phyloP scores from a whole-genome alignment of 2,888 invertebrate species.

The Cordylochernes scorpioides region DNA sequence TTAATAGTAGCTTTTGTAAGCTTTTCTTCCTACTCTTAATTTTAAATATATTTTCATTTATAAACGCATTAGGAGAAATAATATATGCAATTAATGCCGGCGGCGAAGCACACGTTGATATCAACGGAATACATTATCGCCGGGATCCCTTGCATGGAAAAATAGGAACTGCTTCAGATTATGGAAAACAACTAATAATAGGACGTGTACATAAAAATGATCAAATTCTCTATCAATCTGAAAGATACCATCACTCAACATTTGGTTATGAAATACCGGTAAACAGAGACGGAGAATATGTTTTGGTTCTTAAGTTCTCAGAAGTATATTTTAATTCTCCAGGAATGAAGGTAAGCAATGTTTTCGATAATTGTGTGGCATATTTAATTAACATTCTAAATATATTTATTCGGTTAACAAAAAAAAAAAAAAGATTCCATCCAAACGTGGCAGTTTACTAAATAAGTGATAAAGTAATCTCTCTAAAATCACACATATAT shows the following conservation, averaged over 20 bases:
- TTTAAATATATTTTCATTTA: no score
- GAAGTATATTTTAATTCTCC: constrained; percentile 90
- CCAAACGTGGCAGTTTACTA: no score
- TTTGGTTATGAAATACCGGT: constrained; percentile 83
- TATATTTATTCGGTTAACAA: no score
- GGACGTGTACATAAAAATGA: constrained; percentile 39
- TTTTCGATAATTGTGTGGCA: no score
- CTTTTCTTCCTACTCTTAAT: no score
- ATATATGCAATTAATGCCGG: constrained; percentile 33
- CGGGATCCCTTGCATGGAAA: constrained; percentile 49
- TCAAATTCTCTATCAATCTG: constrained; percentile 24
- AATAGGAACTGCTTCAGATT: constrained; percentile 49
- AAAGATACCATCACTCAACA: constrained; percentile 61
- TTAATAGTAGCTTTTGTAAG: no score
- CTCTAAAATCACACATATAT: no score
- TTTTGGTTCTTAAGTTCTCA: constrained; percentile 76
- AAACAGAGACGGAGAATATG: constrained; percentile 66
- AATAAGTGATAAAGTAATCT: no score
- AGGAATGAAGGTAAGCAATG: constrained; percentile 46
- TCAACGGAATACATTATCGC: constrained; percentile 57
- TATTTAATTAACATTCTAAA: no score
- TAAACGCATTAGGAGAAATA: constrained; percentile 23
- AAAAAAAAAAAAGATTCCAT: no score
- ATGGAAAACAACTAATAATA: constrained; percentile 64
- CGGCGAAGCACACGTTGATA: constrained; percentile 63